Percentiles rank a stretch among this genome's conserved stretches.
These are phyloP conservation scores for Parazoanthus atlanticus DNA, from an alignment of 92 coral and sea anemone species.

Conservation along the genomic window DNA sequence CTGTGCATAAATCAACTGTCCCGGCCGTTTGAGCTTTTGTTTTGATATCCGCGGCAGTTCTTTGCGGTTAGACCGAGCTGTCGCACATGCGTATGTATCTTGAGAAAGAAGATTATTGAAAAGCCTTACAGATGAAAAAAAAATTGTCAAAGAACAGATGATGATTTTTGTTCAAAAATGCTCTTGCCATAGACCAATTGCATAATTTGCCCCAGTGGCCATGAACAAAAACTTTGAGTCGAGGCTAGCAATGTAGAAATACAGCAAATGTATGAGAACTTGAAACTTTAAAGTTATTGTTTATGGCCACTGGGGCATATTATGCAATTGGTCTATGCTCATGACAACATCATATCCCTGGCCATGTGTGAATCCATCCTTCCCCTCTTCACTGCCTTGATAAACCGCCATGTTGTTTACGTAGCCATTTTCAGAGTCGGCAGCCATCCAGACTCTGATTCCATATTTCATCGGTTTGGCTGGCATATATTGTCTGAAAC, in stretches of 20 bases:
- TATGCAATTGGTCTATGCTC: too few relatives aligned
- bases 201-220: too few relatives aligned
- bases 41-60: conserved; percentile 55
- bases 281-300: too few relatives aligned
- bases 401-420: background rate
- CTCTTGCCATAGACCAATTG: too few relatives aligned
- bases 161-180: conserved; percentile 61
- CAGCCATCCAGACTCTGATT: conserved; percentile 38
- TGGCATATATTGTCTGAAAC: too few relatives aligned
- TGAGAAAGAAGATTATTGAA: conserved; percentile 55
- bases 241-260: too few relatives aligned
- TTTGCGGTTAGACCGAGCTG: conserved; percentile 58
- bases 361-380: background rate
- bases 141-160: conserved; percentile 15
- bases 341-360: conserved; percentile 49
- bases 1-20: background rate
- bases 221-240: too few relatives aligned
- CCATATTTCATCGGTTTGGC: conserved; percentile 44
- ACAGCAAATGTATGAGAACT: too few relatives aligned
- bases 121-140: conserved; percentile 39
- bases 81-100: conserved; percentile 64
- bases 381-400: background rate
- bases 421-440: conserved; percentile 11
- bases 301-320: too few relatives aligned
- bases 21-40: conserved; percentile 42